These are phyloP conservation scores for Tyto alba DNA, from an alignment of 2,113 vertebrate species.

Conservation along the genomic window DNA sequence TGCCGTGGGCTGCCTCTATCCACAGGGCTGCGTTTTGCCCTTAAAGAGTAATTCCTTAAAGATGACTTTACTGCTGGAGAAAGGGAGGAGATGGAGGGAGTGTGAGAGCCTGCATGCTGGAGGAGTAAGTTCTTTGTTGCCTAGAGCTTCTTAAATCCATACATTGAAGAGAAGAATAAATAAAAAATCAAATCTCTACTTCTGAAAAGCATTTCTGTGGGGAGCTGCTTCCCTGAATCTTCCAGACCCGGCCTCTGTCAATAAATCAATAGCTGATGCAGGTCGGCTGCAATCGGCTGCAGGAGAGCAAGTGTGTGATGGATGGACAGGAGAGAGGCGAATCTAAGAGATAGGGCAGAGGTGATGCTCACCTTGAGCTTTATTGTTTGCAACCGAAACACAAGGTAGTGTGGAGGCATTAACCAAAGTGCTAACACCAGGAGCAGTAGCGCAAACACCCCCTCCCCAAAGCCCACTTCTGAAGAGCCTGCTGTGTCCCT, in stretches of 20 bases:
- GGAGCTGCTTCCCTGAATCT: constrained; percentile 66
- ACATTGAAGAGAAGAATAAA: constrained; percentile 63
- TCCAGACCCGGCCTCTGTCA: constrained; percentile 48
- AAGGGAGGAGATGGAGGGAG: neutral
- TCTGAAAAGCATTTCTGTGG: constrained; percentile 68
- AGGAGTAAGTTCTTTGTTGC: constrained; percentile 55
- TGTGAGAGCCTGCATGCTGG: constrained; percentile 5
- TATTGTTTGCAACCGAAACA: constrained; percentile 4
- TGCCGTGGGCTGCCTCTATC: neutral
- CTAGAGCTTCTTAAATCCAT: constrained; percentile 64
- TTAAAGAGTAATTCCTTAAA: constrained; percentile 35
- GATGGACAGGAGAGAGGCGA: constrained; percentile 52
- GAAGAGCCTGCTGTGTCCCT: neutral
- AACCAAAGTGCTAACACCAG: neutral
- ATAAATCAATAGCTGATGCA: constrained; percentile 74
- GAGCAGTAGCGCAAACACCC: neutral
- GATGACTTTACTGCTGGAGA: neutral
- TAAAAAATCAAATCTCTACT: constrained; percentile 62
- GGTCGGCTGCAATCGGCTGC: constrained; percentile 61
- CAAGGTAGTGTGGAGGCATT: neutral
- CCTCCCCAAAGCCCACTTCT: neutral
- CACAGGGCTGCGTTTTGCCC: neutral
- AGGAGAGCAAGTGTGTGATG: constrained; percentile 53
- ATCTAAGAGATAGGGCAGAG: constrained; percentile 56
- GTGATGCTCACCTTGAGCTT: constrained; percentile 69